Base-by-base conservation (phyloP, 92 coral and sea anemone species). In the Epizoanthus scotinus region DNA sequence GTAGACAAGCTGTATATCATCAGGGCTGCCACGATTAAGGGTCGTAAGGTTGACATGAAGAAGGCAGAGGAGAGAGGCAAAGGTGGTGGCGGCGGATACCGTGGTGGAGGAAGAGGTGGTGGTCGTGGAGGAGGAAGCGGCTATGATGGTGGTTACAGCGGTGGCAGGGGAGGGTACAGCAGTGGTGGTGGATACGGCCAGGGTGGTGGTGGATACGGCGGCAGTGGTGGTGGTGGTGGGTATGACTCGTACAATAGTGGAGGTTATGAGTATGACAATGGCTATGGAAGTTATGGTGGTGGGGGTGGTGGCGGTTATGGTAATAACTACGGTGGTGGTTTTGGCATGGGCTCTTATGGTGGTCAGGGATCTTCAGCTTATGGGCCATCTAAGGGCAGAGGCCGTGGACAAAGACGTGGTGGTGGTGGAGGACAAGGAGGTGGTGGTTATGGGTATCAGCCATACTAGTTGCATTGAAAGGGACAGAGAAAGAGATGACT, bases 1-100 rank as follows among this genome's bases (percentile, higher is more conserved):
- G 98, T 94, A 14, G 98, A 95, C 83, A 95, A 95, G 82, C 88
- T 92, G 21, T 93, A 85, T 57, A 91, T 95, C 21, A 83, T 95
- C 71, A 90, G 97, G 75, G 70, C 84, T 64, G 75, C 75, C 61
- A 55, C 80, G 8, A 72, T 95, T 70, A 84, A 85, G 62, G 78
- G 82, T 8, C 88, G 84, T 54, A 72, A 82, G 29, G 98, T 91
- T 20, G 98, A 95, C 61, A 69, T 93, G 92, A 95, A 95, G 88
- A 95, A 95, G 75, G 98, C 98, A 22, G 93, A 91, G 62, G 97
- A 93, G 42, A 70, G 82, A 3, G 92, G 94, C 14, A 71, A 60
- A 14, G 84, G 82, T 31, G 92, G 78, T 1, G 85, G 84, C 22
- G 86, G 85, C 9, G 91, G 90, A 6, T 82, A 87, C 5, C 84